Conservation (phyloP, 2,113 vertebrate genomes). For the Saguinus imperator region DNA sequence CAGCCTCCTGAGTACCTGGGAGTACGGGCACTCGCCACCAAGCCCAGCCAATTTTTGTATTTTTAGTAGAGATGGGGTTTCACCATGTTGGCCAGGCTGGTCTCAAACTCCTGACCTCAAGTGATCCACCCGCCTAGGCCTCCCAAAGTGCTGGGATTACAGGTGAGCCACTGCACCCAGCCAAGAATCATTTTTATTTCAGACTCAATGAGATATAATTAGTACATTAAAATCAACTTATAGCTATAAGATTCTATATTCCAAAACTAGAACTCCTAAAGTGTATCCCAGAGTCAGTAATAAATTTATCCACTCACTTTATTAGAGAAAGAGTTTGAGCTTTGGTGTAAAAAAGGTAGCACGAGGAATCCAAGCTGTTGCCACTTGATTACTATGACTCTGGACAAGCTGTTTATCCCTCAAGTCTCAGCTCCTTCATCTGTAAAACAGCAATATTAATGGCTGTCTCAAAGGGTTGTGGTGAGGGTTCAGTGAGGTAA, state of each 20-base stretch:
- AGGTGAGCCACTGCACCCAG: no score
- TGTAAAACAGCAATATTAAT: not conserved
- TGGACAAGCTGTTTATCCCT: not conserved
- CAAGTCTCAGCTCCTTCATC: not conserved
- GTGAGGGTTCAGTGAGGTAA: not conserved
- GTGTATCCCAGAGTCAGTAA: not conserved
- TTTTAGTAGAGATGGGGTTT: no score
- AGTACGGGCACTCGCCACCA: no score
- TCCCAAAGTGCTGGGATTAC: no score
- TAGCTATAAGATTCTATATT: not conserved
- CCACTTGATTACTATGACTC: not conserved
- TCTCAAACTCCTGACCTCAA: no score
- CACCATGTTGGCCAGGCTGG: no score
- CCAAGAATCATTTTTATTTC: not conserved
- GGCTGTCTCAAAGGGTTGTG: not conserved
- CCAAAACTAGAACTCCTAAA: constrained; percentile 11
- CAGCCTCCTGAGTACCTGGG: no score
- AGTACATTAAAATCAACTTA: constrained; percentile 7
- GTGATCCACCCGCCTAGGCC: no score
- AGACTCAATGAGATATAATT: not conserved
- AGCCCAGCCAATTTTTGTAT: no score
- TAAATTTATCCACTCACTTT: not conserved
- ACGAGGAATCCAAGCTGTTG: not conserved
- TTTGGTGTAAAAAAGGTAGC: not conserved
- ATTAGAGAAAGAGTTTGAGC: not conserved